phyloP scores from a whole-genome alignment of 2,888 invertebrate species.

The Anticlea derivata region DNA sequence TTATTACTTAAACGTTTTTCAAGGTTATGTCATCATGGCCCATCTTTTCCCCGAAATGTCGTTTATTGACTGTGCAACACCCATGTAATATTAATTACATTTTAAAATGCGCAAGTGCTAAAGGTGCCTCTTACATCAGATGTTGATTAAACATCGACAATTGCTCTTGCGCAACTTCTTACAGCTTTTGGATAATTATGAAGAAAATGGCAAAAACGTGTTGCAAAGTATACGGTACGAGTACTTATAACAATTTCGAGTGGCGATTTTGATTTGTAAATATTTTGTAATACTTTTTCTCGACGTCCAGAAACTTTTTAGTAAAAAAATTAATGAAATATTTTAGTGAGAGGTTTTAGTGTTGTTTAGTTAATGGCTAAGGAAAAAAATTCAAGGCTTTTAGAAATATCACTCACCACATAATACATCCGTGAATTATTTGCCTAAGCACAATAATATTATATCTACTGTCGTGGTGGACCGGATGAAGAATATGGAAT shows the following conservation, averaged over 20 bases:
- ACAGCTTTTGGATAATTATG: slow-evolving; percentile 31
- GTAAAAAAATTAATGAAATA: slow-evolving; percentile 20
- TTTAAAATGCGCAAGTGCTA: slow-evolving; percentile 14
- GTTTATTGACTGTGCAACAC: slow-evolving; percentile 19
- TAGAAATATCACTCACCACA: too few species aligned
- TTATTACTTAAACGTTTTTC: not conserved
- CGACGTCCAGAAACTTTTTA: slow-evolving; percentile 2
- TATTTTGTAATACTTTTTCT: slow-evolving; percentile 17
- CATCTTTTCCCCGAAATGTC: slow-evolving; percentile 17
- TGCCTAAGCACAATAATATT: too few species aligned
- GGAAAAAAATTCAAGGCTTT: too few species aligned
- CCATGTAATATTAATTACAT: slow-evolving; percentile 19
- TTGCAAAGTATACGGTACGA: slow-evolving; percentile 21
- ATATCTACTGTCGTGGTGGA: too few species aligned
- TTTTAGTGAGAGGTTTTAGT: too few species aligned
- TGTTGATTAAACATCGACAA: slow-evolving; percentile 32
- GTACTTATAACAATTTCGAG: slow-evolving; percentile 14
- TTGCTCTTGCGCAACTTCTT: slow-evolving; percentile 31
- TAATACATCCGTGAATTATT: too few species aligned
- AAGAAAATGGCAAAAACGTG: slow-evolving; percentile 23
- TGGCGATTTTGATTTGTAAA: slow-evolving; percentile 10
- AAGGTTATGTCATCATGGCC: slow-evolving; percentile 20
- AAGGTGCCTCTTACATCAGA: slow-evolving; percentile 35
- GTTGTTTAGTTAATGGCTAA: slow-evolving; percentile 1
- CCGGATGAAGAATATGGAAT: too few species aligned